A percentile compares a stretch with the other conserved stretches of the same genome.
These are phyloP conservation scores for Scolanthus callimorphus DNA, from an alignment of 92 coral and sea anemone species.

Conservation along the genomic window DNA sequence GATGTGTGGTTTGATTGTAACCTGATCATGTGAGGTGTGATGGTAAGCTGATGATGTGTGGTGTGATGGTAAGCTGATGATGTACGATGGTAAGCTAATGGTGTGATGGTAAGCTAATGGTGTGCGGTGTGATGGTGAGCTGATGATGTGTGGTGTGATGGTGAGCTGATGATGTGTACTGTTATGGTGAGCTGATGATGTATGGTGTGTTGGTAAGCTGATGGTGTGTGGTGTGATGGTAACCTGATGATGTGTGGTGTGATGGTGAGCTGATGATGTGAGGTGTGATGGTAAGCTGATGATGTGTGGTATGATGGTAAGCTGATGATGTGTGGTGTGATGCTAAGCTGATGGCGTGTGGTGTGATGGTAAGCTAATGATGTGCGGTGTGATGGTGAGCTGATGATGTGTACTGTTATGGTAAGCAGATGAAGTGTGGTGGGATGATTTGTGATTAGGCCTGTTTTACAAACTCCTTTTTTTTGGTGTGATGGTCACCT, in stretches of 20 bases:
- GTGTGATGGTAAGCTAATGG: background rate
- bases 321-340: background rate
- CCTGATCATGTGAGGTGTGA: background rate
- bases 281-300: background rate
- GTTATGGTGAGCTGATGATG: too few species aligned
- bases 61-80: background rate
- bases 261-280: too few species aligned
- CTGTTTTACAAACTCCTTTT: too few species aligned
- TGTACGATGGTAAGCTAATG: background rate
- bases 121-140: too few species aligned
- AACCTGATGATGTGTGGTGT: too few species aligned
- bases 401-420: background rate
- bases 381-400: background rate
- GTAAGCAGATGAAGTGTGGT: too few species aligned
- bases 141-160: too few species aligned
- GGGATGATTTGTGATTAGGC: too few species aligned
- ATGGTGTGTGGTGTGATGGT: background rate
- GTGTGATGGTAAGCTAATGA: background rate
- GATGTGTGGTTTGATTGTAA: background rate
- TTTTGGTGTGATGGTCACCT: too few species aligned
- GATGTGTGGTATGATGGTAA: background rate
- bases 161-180: too few species aligned
- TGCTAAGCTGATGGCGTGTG: background rate
- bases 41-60: conserved; percentile 1
- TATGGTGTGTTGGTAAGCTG: background rate